phyloP scores from a whole-genome alignment of 2,888 invertebrate genomes.

The Laspeyria flexula region DNA sequence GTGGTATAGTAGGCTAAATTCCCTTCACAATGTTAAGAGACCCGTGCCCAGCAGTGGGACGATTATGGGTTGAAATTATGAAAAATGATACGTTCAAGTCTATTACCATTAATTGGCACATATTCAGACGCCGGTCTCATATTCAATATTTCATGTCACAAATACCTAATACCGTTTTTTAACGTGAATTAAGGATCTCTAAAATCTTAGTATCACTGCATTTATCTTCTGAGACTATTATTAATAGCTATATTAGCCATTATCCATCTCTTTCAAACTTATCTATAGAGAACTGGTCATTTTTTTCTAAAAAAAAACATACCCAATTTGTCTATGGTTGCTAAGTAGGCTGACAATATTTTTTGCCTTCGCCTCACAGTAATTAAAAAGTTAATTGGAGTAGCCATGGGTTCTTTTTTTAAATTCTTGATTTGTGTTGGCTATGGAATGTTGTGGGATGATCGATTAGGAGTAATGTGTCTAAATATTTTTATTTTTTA shows the following conservation, averaged over 20 bases:
- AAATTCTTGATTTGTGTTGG: conserved; percentile 37
- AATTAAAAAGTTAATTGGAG: conserved; percentile 66
- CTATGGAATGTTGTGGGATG: conserved; percentile 14
- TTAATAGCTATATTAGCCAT: conserved; percentile 67
- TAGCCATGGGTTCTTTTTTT: conserved; percentile 38
- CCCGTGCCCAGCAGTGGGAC: no score
- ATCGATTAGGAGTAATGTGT: conserved; percentile 18
- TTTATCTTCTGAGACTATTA: conserved; percentile 60
- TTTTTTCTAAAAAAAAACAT: conserved; percentile 53
- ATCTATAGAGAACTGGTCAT: conserved; percentile 59
- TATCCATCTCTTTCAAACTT: conserved; percentile 60
- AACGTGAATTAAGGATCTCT: conserved; percentile 2
- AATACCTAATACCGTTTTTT: not conserved
- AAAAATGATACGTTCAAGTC: no score
- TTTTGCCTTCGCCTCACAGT: conserved; percentile 50
- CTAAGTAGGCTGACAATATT: conserved; percentile 52
- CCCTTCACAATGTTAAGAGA: no score
- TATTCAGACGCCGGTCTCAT: no score
- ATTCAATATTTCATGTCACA: no score
- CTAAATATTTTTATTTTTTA: not conserved
- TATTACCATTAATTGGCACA: no score
- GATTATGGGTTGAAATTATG: no score
- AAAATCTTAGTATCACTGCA: conserved; percentile 29
- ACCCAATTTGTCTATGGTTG: conserved; percentile 63
- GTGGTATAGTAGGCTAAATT: no score